Evolutionary conservation across 2,113 vertebrate species (phyloP).

Genomic region (Sylvietta virens): DNA sequence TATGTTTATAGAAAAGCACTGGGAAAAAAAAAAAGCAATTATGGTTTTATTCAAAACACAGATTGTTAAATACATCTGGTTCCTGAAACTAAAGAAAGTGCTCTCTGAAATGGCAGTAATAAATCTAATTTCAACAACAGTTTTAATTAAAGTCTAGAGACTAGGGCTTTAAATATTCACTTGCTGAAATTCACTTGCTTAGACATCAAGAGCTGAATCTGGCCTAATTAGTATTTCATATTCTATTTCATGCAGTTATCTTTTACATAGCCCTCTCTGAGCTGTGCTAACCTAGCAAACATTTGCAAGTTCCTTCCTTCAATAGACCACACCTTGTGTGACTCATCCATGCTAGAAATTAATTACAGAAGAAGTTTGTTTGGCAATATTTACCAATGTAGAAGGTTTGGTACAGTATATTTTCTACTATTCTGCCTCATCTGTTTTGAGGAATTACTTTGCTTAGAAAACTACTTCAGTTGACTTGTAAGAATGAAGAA

Average conservation of each 20-base stretch:
- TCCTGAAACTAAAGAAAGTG: conserved; percentile 58
- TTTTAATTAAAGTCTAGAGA: conserved; percentile 65
- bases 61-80: conserved; percentile 64
- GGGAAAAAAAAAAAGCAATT: conserved; percentile 41
- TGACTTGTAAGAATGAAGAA: background rate
- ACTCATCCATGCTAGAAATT: background rate
- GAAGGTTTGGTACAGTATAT: background rate
- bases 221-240: background rate
- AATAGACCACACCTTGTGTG: background rate
- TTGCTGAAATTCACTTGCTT: conserved; percentile 9
- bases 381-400: background rate
- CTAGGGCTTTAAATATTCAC: conserved; percentile 35
- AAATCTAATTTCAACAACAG: conserved; percentile 61
- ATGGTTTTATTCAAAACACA: conserved; percentile 64
- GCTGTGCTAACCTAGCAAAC: background rate
- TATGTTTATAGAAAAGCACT: background rate
- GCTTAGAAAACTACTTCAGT: background rate
- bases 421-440: background rate
- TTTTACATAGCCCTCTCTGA: background rate
- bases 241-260: background rate
- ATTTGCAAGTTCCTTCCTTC: background rate
- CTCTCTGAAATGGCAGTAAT: conserved; percentile 56
- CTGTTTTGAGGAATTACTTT: background rate
- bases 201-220: background rate
- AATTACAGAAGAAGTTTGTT: background rate